Evolutionary conservation across 2,888 invertebrate genomes (phyloP), one percentile per base, ranked within the genome.

Genomic region (Thelaira solivaga): DNA sequence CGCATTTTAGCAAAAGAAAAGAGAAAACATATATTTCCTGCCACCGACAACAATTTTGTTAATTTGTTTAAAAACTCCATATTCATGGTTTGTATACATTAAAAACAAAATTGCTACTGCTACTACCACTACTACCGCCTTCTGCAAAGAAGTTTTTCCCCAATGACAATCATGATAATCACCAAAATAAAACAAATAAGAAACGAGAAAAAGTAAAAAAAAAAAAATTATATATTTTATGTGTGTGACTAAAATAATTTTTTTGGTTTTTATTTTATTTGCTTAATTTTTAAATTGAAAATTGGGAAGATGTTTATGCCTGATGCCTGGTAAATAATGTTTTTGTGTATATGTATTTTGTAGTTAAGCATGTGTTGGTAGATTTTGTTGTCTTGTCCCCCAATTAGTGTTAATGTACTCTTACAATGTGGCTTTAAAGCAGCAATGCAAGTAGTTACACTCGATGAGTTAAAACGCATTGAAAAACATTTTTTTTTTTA

Each of bases 361-460:
- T 62, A n/a, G n/a, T n/a, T n/a, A n/a, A n/a, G n/a, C n/a, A n/a
- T n/a, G n/a, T n/a, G n/a, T n/a, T n/a, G n/a, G n/a, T n/a, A n/a
- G n/a, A n/a, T n/a, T n/a, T n/a, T n/a, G n/a, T n/a, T n/a, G n/a
- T n/a, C n/a, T n/a, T 80, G 80, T 64, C 80, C 80, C 61, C 81
- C 80, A 72, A 76, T 76, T 76, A 76, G 71, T 71, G 76, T 47
- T 47, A 71, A 72, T 71, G 65, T 76, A 64, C n/a, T n/a, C n/a
- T n/a, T n/a, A n/a, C 71, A 76, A 53, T 61, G 71, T 71, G 69
- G 59, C 76, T 76, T 45, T 80, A 73, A 77, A 80, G n/a, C 84
- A 85, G 84, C 82, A 84, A 84, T 81, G 67, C 80, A 84, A 83
- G 83, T 80, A 82, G 84, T 83, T 83, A 83, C 81, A 78, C 59